A percentile compares a stretch with the other conserved stretches of the same genome.
Evolutionary conservation across 2,113 vertebrate genomes (phyloP).

Genomic region (Scytalopus superciliaris): DNA sequence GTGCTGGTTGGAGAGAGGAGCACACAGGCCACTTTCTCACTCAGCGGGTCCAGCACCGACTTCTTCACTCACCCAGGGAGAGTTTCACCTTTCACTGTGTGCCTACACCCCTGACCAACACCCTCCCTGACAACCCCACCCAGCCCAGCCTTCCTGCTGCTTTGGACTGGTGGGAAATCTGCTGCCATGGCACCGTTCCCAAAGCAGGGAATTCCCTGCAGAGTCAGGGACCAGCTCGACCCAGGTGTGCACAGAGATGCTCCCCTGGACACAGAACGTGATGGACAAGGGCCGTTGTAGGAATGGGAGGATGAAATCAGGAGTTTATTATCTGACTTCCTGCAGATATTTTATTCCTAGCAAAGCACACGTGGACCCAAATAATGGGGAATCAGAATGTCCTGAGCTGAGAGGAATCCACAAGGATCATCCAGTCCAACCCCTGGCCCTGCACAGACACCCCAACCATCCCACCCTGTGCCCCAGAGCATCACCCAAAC

Average conservation of each 20-base stretch:
- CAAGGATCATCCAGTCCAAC: rapidly evolving
- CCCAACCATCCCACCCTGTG: neutral
- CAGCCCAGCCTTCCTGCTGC: rapidly evolving
- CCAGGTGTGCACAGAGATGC: neutral
- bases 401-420: neutral
- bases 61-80: neutral
- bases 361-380: rapidly evolving
- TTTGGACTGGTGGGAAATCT: neutral
- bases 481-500: rapidly evolving
- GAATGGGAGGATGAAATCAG: rapidly evolving
- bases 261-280: neutral
- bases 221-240: rapidly evolving
- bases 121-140: rapidly evolving
- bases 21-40: rapidly evolving
- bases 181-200: rapidly evolving
- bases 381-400: neutral
- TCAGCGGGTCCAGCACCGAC: rapidly evolving
- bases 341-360: rapidly evolving
- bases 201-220: neutral
- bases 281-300: neutral
- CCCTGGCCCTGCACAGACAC: neutral
- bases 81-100: neutral
- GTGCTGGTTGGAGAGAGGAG: neutral
- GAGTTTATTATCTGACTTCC: neutral
- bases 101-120: neutral